Base-by-base conservation (phyloP, 2,888 invertebrate genomes). In the Ametastegia equiseti region DNA sequence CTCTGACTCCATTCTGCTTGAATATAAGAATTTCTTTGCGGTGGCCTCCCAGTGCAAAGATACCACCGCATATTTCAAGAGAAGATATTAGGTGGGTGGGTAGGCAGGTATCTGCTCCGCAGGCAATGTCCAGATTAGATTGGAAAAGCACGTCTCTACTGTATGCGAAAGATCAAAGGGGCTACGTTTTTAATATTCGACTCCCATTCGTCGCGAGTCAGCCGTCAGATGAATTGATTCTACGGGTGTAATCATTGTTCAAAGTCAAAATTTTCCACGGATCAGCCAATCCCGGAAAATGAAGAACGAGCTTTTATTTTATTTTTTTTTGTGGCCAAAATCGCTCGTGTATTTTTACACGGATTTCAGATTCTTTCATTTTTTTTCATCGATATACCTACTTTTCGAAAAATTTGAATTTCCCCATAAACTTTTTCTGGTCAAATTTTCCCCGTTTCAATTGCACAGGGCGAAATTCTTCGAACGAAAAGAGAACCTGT, bases 131-230 rank as follows among this genome's bases (percentile, higher is more conserved):
- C 45, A 30, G 71, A 71, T 71, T 30, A 71, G 42, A 71, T 71
- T 71, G 71, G 71, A 47, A 45, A 71, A 47, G 23, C 39, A 67
- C 42, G 47, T 42, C 30, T 71, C 42, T 63, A 47, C 47, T 71
- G 45, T 47, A 27, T 15, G n/a, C 71, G 1, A n/a, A n/a, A 71
- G 27, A 47, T 71, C 71, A 71, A 71, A 71, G 71, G 47, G 7
- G n/a, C n/a, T 1, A 23, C 23, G 4, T 47, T 71, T 71, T 71
- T 71, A 45, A 71, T 71, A 71, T 71, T 71, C 71, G 15, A 47
- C 47, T 47, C 27, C 30, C 71, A 47, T 71, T 27, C 27, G 36
- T 71, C 7, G 23, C 15, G 13, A 30, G 15, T 45, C 19, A 2
- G n/a, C 39, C 36, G 19, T 67, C 36, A 67, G 33, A 39, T 7